Evolutionary conservation across 1,140 invertebrate genomes (phyloP), one percentile per base, ranked within the genome.

Genomic region (honey bee (Apis mellifera)): DNA sequence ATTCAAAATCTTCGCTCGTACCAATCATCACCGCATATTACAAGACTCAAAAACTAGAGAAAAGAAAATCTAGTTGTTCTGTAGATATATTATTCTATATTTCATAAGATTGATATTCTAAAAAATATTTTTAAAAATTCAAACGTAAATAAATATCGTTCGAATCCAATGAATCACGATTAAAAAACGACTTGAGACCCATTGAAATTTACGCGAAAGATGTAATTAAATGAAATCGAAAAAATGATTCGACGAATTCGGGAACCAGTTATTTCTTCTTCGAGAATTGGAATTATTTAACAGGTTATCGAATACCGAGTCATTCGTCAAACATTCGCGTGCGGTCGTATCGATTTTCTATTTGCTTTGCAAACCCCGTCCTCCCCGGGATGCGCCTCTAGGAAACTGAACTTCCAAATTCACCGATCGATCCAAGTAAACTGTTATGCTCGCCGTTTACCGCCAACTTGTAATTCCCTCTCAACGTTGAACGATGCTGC

Each of bases 341-440:
- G 66, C 19, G 71, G 71, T 78, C 55, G 54, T 78, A 70, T 70
- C 32, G 76, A 60, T 78, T 52, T 78, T 71, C 76, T 60, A 32
- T 70, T 78, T 78, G 54, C 52, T 26, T 26, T 55, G 21, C 26
- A 26, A 60, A 78, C 55, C n/a, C 32, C 15, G 8, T 69, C 54
- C 54, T 59, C 17, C 42, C 62, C 12, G n/a, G 26, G 52, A 32
- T 57, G 50, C 59, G 48, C 26, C 54, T 70, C 9, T 9, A 42
- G 54, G 17, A 70, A 26, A 42, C 32, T 0, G 13, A 59, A 59
- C 71, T 74, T 74, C 21, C 32, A 74, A 74, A 74, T 59, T 74
- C 55, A 2, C 32, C 26, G 55, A 26, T 15, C 26, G 55, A 73
- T 60, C 71, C 26, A 11, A 59, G 71, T 74, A 60, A 74, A 74